Conservation (phyloP, 2,888 invertebrate species). For the Euplagia quadripunctaria region DNA sequence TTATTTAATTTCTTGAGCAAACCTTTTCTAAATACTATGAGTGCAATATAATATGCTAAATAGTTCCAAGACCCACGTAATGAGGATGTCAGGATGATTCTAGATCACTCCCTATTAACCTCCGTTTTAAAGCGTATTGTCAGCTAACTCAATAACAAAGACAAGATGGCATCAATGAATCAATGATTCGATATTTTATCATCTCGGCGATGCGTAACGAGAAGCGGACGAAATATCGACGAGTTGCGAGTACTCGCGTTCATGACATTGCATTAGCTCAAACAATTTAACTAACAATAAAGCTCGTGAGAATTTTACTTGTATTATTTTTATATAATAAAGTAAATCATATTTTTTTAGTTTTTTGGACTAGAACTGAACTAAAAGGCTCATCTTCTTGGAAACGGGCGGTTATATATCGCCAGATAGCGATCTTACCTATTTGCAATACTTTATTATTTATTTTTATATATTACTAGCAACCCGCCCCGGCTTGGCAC, state of each 20-base stretch:
- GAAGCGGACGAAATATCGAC: conserved; percentile 14
- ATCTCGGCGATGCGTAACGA: conserved; percentile 46
- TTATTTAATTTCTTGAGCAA: too few relatives aligned
- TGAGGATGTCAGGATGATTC: neutral
- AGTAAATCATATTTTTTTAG: neutral
- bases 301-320: neutral
- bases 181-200: conserved; percentile 50
- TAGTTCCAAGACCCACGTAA: neutral
- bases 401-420: too few relatives aligned
- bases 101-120: neutral
- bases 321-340: neutral
- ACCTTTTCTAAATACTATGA: too few relatives aligned
- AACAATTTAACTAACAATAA: neutral
- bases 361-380: neutral
- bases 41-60: neutral
- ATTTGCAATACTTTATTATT: too few relatives aligned
- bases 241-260: conserved; percentile 15
- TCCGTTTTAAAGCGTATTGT: neutral
- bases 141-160: conserved; percentile 31
- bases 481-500: too few relatives aligned
- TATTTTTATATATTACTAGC: too few relatives aligned
- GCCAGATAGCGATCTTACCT: too few relatives aligned
- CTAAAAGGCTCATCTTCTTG: too few relatives aligned
- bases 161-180: conserved; percentile 44
- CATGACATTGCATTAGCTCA: conserved; percentile 23